Evolutionary conservation across 1,140 invertebrate genomes (phyloP), one percentile per base, ranked within the genome.

Genomic region (Pristionchus pacificus): DNA sequence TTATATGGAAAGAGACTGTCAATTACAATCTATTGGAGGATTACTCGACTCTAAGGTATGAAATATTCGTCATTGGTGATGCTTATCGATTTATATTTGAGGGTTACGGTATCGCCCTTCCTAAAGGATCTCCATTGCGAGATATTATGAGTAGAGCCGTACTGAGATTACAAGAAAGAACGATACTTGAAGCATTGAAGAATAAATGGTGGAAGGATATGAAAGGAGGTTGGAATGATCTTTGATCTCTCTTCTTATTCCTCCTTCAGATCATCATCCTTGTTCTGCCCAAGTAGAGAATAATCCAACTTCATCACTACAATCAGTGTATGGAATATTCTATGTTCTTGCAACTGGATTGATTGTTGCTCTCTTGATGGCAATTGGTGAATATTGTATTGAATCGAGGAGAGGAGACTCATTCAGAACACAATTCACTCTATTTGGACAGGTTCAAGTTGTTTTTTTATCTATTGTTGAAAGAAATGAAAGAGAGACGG

Each of bases 131-230:
- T 38, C 88, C 88, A 0, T 90, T 91, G 78, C 87, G 91, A 71
- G 88, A 89, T 73, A 85, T 87, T 1, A 83, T 95, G 2, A 91
- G 91, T 73, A 87, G 88, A 62, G 91, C 90, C 2, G 88, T 94
- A 31, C 84, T 94, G 27, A 88, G 89, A 76, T 83, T 95, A 1
- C 91, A 93, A 85, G 92, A 94, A 84, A 88, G 88, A 31, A 92
- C 91, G 0, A 83, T 88, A 31, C 83, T 95, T 1, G 87, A 89
- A n/a, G 86, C 88, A 31, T 83, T 94, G 59, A 91, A 93, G 81
- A 90, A 88, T 19, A 92, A 91, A 84, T 95, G 92, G 93, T 94
- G 92, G 92, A 89, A 67, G 25, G 74, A 75, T 68, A 6, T 60
- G 32, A 58, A 66, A 64, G 71, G 67, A 62, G 15, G 29, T 25